Conservation (phyloP, 2,888 invertebrate species). For the Acutogordius australiensis region DNA sequence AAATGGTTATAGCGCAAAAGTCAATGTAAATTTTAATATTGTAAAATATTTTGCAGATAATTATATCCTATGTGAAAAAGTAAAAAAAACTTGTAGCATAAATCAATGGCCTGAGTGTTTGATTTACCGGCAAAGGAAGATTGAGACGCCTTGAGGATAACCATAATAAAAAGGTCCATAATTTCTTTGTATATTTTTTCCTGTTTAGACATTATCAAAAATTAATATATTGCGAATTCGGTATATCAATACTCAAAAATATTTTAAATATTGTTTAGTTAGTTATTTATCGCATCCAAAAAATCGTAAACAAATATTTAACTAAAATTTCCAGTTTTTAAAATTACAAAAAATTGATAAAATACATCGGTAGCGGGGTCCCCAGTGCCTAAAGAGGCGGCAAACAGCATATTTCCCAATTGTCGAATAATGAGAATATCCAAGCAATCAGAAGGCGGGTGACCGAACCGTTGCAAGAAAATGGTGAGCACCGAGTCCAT, state of each 20-base stretch:
- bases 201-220: no score
- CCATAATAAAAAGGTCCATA: conserved; percentile 7
- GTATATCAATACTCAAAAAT: conserved; percentile 3
- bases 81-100: not conserved
- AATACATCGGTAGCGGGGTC: not conserved
- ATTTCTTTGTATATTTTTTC: conserved; percentile 10
- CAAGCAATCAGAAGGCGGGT: conserved; percentile 50
- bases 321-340: no score
- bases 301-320: no score
- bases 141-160: not conserved
- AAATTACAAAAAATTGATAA: no score
- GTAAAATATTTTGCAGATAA: no score
- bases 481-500: conserved; percentile 80
- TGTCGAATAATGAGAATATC: conserved; percentile 85
- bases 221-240: no score
- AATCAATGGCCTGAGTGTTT: not conserved
- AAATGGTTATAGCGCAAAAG: no score
- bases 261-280: not conserved
- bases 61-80: no score
- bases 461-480: conserved; percentile 70
- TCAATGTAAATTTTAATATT: no score
- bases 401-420: conserved; percentile 84
- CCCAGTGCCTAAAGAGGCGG: conserved; percentile 25
- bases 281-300: no score
- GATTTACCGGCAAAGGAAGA: not conserved